Evolutionary conservation across 2,797 vertebrate species (phyloP), one percentile per base, ranked within the genome.

Genomic region (Eulemur rubriventer): DNA sequence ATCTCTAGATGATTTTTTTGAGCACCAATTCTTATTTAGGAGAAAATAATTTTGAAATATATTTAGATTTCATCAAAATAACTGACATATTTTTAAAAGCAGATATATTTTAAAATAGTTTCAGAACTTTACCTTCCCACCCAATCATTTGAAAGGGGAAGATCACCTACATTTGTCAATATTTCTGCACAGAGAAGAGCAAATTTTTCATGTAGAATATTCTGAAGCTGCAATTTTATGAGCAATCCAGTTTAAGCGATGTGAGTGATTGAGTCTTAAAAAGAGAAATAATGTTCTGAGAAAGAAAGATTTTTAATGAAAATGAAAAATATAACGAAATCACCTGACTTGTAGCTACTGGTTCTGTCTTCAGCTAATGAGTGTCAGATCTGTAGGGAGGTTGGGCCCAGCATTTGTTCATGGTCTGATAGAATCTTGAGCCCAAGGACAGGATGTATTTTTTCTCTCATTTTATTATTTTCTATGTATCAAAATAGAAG

Each of bases 1-100:
- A 7, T 63, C 22, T 46, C 22, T 24, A 14, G 9, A 5, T 46
- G 55, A 24, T 55, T 85, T 46, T 16, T 55, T 70, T 79, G 28
- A 59, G 14, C 41, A n/a, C 38, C 57, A 57, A 6, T 83, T 79
- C 46, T 94, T 87, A 57, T n/a, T 69, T 67, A 75, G 22, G 24
- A 38, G 57, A 57, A 65, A 65, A 22, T 59, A 59, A 50, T 87
- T 95, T 89, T 16, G 63, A 86, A 55, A 35, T 52, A 8, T 17
- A 5, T 52, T 65, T 79, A 28, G 33, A 63, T 69, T 95, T 79
- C 83, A 35, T 91, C 16, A 86, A 63, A 88, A 57, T 84, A 87
- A 57, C 30, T 59, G 41, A 65, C 48, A 4, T 50, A 43, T 26
- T 76, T 86, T 63, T 52, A 16, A 85, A 86, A 80, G 38, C n/a